Base-by-base conservation (phyloP, 2,113 vertebrate genomes). In the Psophia crepitans region DNA sequence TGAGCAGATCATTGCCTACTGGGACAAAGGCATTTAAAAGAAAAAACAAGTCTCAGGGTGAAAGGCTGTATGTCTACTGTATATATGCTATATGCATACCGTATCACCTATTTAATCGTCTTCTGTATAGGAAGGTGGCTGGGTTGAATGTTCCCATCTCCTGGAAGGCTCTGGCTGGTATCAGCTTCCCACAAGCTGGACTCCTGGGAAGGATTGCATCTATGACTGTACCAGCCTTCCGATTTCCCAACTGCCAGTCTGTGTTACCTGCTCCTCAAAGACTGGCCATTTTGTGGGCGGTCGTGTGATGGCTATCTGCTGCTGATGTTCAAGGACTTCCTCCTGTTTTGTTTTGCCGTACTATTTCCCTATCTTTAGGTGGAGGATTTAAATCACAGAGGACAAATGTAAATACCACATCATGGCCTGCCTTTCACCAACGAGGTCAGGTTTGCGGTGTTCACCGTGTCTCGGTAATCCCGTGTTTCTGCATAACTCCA, bases 221-320 rank as follows among this genome's bases (percentile, higher is more conserved):
- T 16, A 3, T 3, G 44, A 24, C 54, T 23, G 16, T 32, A 46
- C 60, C 51, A 54, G n/a, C 78, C 35, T 58, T 35, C 63, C 74
- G 28, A 5, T 43, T 23, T 56, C 81, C 78, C 28, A 2, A 28
- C 20, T 44, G 22, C 77, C 78, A 33, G 56, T 16, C 63, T 27
- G 43, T 33, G 8, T 71, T 61, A 37, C 71, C 46, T 49, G 65
- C 61, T 68, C 49, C 80, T 74, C 58, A 5, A 12, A 63, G 46
- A 0, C 85, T 4, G 4, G 41, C 2, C 8, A 12, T 60, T 71
- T 1, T 1, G 2, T 33, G 0, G 1, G 33, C 21, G 10, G 19
- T 22, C 30, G 24, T 21, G n/a, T 17, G 48, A 75, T 60, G 53
- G 41, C 0, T 92, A 23, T 53, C 75, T 83, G 44, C 32, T 88